Evolutionary conservation across 2,113 vertebrate genomes (phyloP).

Genomic region (Thryonomys swinderianus): DNA sequence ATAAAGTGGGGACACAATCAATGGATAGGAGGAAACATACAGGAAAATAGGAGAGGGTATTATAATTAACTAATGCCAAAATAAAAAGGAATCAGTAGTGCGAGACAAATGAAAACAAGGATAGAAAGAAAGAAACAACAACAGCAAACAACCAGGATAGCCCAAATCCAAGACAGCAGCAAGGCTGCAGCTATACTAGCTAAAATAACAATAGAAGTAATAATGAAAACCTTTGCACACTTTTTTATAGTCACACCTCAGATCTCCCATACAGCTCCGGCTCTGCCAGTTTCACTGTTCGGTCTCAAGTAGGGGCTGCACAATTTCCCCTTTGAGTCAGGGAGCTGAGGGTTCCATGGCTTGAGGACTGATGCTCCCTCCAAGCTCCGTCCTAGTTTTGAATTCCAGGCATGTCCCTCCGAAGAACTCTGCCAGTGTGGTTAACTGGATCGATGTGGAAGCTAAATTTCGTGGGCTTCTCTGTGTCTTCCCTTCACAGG

Average conservation of each 20-base stretch:
- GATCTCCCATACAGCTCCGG: neutral
- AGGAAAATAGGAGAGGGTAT: neutral
- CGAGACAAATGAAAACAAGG: neutral
- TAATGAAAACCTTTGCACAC: neutral
- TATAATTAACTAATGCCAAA: too few species aligned
- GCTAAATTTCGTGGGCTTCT: neutral
- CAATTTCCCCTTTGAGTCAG: neutral
- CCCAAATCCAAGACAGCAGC: neutral
- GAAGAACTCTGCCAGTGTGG: neutral
- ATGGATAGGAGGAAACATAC: neutral
- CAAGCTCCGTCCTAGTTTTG: neutral
- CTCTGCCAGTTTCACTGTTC: neutral
- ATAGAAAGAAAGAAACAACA: neutral
- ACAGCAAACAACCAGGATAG: neutral
- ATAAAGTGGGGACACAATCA: neutral
- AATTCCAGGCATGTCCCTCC: neutral
- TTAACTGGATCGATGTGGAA: neutral
- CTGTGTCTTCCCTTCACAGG: neutral
- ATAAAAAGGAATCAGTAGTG: neutral
- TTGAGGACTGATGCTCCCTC: neutral
- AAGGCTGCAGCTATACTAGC: neutral
- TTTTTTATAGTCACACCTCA: neutral
- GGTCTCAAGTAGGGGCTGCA: neutral
- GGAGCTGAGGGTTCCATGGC: neutral
- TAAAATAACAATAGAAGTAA: neutral